A percentile compares a stretch with the other conserved stretches of the same genome.
Evolutionary conservation across 2,888 invertebrate genomes (phyloP).

Genomic region (Diaperis boleti): DNA sequence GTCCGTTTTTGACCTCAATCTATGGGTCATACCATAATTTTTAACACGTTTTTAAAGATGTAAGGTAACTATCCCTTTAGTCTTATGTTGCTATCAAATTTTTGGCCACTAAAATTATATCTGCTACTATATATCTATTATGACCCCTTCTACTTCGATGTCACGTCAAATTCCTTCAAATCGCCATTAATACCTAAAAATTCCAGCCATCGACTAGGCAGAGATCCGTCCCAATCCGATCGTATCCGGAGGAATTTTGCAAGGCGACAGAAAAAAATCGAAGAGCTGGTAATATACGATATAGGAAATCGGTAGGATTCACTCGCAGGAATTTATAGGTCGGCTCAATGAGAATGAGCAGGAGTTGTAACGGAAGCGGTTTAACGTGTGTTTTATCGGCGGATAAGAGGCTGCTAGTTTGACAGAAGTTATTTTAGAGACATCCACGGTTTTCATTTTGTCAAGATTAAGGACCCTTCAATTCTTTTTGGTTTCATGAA

Average conservation of each 20-base stretch:
- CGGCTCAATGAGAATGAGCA: slow-evolving; percentile 21
- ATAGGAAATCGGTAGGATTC: slow-evolving; percentile 16
- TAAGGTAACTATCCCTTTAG: too few species aligned
- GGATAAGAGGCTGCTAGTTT: not conserved
- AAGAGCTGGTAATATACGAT: slow-evolving; percentile 16
- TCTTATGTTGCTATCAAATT: too few species aligned
- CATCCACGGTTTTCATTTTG: not conserved
- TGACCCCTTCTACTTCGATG: too few species aligned
- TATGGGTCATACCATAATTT: too few species aligned
- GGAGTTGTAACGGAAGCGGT: slow-evolving; percentile 8
- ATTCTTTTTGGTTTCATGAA: not conserved
- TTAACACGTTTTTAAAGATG: too few species aligned
- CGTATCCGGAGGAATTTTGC: slow-evolving; percentile 13
- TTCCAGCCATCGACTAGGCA: slow-evolving; percentile 17
- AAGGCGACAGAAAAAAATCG: slow-evolving; percentile 13
- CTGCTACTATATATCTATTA: too few species aligned
- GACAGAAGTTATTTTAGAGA: slow-evolving; percentile 3
- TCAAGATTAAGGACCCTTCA: not conserved
- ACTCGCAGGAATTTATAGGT: slow-evolving; percentile 11
- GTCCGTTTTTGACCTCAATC: too few species aligned
- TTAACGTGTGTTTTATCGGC: slow-evolving; percentile 10
- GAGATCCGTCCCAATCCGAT: slow-evolving; percentile 18
- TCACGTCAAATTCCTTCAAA: too few species aligned
- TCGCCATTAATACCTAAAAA: too few species aligned
- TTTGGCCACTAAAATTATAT: too few species aligned